Evolutionary conservation across 2,113 vertebrate genomes (phyloP).

Genomic region (Monarcha castaneiventris): DNA sequence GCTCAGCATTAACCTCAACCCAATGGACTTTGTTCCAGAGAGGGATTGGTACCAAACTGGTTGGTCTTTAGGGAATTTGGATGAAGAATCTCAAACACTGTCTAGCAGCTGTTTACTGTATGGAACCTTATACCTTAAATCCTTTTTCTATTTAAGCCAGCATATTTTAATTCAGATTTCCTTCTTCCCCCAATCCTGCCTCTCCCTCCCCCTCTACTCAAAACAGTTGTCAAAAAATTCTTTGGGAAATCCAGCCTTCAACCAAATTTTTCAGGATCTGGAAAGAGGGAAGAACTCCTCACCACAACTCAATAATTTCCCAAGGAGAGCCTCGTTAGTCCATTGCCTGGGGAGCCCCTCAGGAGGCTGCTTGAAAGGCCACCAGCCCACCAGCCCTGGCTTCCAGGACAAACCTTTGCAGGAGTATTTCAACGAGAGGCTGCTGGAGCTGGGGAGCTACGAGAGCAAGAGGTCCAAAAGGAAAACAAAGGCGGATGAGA

Average conservation of each 20-base stretch:
- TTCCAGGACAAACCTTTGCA: slow-evolving; percentile 37
- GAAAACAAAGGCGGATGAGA: neutral
- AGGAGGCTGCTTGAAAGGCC: neutral
- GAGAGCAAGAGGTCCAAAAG: neutral
- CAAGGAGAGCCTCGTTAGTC: neutral
- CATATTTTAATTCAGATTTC: neutral
- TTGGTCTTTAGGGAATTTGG: neutral
- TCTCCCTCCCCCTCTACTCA: neutral
- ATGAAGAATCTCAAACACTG: neutral
- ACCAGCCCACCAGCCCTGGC: neutral
- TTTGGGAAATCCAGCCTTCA: neutral
- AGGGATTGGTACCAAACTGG: neutral
- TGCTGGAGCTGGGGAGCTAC: slow-evolving; percentile 23
- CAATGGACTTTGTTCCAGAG: neutral
- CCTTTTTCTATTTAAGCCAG: neutral
- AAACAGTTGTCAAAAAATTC: slow-evolving; percentile 12
- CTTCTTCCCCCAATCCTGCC: neutral
- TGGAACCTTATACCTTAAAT: neutral
- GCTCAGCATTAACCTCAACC: neutral
- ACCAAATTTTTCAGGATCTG: neutral
- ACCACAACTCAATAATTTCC: neutral
- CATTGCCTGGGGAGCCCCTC: neutral
- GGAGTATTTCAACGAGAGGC: slow-evolving; percentile 36
- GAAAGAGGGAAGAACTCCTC: neutral
- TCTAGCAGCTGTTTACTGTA: neutral